Evolutionary conservation across 2,797 vertebrate species (phyloP).

Genomic region (Siniperca scherzeri): DNA sequence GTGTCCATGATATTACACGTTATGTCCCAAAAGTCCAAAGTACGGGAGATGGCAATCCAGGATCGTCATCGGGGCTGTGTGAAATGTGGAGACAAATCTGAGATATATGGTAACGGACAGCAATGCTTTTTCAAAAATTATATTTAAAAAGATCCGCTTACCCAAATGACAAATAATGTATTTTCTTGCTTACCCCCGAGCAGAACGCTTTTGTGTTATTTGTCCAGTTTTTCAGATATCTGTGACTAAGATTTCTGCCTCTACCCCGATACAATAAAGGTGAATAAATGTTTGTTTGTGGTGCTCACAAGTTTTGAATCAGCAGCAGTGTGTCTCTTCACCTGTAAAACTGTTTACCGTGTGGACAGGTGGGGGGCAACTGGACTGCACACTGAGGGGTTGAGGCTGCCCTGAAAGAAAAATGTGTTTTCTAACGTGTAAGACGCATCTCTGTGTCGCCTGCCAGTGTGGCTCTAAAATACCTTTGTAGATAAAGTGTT

Average conservation of each 20-base stretch:
- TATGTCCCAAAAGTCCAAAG: not conserved
- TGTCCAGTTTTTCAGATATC: not conserved
- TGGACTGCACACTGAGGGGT: not conserved
- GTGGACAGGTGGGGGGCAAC: not conserved
- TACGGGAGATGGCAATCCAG: not conserved
- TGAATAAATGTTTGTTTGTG: too few relatives aligned
- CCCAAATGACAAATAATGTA: not conserved
- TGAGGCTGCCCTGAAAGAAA: not conserved
- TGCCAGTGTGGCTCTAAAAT: not conserved
- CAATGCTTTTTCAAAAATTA: too few relatives aligned
- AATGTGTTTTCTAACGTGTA: not conserved
- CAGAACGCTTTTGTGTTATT: not conserved
- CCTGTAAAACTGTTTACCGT: too few relatives aligned
- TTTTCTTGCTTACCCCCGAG: too few relatives aligned
- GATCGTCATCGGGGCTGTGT: not conserved
- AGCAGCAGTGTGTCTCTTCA: too few relatives aligned
- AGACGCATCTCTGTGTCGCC: not conserved
- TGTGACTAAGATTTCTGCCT: not conserved
- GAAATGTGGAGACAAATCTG: not conserved
- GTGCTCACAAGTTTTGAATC: too few relatives aligned
- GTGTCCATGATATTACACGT: too few relatives aligned
- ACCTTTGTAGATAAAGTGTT: slow-evolving; percentile 73
- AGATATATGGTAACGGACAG: not conserved
- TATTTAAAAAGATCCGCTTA: too few relatives aligned
- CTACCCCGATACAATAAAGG: too few relatives aligned